These are phyloP conservation scores for Pterocles orientalis DNA, from an alignment of 2,113 vertebrate species.

Conservation along the genomic window DNA sequence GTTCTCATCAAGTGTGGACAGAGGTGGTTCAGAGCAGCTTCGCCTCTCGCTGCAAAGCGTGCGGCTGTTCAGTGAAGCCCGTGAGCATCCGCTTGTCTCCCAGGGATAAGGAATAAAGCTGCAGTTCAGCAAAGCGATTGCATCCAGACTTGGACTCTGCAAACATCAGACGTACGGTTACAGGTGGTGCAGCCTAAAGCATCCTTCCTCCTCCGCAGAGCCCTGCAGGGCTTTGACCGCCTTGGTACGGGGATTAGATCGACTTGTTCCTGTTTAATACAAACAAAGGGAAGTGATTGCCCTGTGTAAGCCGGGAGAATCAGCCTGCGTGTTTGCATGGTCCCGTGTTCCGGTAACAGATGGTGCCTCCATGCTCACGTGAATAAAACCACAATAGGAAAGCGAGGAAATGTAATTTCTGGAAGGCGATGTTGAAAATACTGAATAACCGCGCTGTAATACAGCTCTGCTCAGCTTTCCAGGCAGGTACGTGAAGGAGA, in stretches of 20 bases:
- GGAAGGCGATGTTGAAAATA: not conserved
- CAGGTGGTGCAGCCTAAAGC: not conserved
- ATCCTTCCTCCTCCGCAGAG: not conserved
- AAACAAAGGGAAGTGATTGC: not conserved
- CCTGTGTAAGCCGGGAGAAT: not conserved
- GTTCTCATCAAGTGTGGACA: too few species aligned
- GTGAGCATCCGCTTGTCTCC: fast-evolving
- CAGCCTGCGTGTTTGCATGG: not conserved
- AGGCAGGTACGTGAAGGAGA: not conserved
- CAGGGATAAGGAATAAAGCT: not conserved
- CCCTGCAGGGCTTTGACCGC: not conserved
- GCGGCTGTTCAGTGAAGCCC: not conserved
- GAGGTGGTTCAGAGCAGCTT: not conserved
- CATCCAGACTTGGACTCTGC: not conserved
- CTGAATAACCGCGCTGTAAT: not conserved
- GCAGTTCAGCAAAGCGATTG: not conserved
- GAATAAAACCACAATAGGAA: not conserved
- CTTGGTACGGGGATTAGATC: not conserved
- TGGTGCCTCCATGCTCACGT: not conserved
- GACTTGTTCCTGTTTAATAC: not conserved
- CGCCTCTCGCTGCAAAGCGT: not conserved
- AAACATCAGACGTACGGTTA: not conserved
- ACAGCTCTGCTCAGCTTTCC: not conserved
- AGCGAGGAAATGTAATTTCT: not conserved
- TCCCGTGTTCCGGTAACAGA: not conserved